A percentile compares a stretch with the other conserved stretches of the same genome.
These are phyloP conservation scores for Triplophysa dalaica DNA, from an alignment of 2,113 vertebrate species.

Conservation along the genomic window DNA sequence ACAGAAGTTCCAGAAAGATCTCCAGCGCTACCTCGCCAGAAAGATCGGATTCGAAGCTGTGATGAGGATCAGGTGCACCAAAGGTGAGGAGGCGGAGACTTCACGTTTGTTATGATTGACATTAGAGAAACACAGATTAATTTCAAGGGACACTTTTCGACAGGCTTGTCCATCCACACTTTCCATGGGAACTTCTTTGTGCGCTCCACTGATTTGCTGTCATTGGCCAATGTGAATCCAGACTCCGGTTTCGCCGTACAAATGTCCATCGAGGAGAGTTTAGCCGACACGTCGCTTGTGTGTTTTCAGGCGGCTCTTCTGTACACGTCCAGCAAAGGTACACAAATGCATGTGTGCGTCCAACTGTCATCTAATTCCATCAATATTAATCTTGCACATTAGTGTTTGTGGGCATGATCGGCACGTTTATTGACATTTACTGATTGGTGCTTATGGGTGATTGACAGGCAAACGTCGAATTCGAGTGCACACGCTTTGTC, in stretches of 20 bases:
- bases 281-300: slow-evolving; percentile 89
- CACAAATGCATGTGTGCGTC: not conserved
- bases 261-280: slow-evolving; percentile 92
- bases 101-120: not conserved
- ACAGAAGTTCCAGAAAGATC: slow-evolving; percentile 91
- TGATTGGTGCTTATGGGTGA: not conserved
- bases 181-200: slow-evolving; percentile 99
- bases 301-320: slow-evolving; percentile 97
- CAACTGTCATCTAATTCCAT: too few species aligned
- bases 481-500: slow-evolving; percentile 91
- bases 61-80: slow-evolving; percentile 98
- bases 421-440: not conserved
- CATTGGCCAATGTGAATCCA: slow-evolving; percentile 95
- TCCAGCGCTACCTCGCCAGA: slow-evolving; percentile 91
- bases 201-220: slow-evolving; percentile 93
- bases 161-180: slow-evolving; percentile 97
- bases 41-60: slow-evolving; percentile 99
- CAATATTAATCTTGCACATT: too few species aligned
- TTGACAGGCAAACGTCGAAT: slow-evolving; percentile 89
- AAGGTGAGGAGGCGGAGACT: slow-evolving; percentile 74
- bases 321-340: slow-evolving; percentile 98
- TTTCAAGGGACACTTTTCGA: not conserved
- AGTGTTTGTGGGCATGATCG: not conserved
- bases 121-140: not conserved
- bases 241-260: slow-evolving; percentile 98